Conservation (phyloP, 2,113 vertebrate species). For the Cettia cetti region DNA sequence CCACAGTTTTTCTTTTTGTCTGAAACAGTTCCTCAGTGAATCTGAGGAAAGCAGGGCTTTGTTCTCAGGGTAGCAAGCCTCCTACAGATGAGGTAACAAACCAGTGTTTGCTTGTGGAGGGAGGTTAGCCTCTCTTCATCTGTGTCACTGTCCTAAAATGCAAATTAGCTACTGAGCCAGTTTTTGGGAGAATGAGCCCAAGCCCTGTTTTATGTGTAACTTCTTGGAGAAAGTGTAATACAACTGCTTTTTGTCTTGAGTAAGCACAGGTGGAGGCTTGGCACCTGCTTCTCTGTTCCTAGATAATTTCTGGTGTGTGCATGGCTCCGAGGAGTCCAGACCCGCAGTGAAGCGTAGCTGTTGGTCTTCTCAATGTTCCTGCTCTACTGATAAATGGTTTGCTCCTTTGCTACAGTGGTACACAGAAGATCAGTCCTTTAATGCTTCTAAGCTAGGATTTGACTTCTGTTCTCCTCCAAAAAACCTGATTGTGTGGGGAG, state of each 20-base stretch:
- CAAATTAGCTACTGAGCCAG: neutral
- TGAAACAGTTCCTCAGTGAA: neutral
- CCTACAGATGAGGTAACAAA: neutral
- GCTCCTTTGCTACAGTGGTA: neutral
- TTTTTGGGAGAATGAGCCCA: neutral
- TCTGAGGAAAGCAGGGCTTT: neutral
- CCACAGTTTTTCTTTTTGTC: neutral
- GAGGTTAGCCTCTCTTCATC: neutral
- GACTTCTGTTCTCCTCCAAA: neutral
- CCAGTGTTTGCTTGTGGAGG: neutral
- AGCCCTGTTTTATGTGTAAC: neutral
- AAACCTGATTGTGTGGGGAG: neutral
- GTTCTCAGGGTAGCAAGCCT: neutral
- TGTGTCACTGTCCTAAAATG: neutral
- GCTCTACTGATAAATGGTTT: neutral
- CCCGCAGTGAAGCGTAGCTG: neutral
- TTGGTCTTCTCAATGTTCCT: neutral
- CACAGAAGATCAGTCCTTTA: neutral
- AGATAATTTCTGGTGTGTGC: neutral
- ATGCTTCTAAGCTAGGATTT: neutral
- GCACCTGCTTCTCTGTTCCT: neutral
- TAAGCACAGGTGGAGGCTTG: neutral
- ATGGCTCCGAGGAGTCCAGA: neutral
- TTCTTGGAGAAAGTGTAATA: neutral
- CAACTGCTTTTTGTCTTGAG: neutral